Evolutionary conservation across 2,113 vertebrate species (phyloP), one percentile per base, ranked within the genome.

Genomic region (Hymenochirus boettgeri): DNA sequence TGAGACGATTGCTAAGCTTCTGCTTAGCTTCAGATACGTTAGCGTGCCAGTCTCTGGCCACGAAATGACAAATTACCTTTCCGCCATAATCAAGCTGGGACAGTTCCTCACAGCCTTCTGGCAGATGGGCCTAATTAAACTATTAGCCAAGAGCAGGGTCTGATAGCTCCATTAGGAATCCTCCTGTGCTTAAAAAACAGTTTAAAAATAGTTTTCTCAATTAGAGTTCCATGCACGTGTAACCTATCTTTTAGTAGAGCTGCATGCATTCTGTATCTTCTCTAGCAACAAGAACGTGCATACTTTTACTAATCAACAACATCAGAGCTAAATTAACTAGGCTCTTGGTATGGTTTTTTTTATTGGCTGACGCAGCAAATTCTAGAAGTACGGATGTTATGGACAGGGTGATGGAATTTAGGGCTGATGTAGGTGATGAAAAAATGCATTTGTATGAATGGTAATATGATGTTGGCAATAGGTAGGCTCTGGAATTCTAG

Each of bases 41-140:
- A 42, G 24, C 39, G 57, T 76, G 77, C 78, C 88, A 85, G 89
- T 89, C 89, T 83, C 83, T 60, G 77, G 86, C 87, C 72, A 72
- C 76, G 1, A 79, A 84, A 94, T 94, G 94, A 99, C 90, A 95
- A 95, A 97, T 95, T 89, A 88, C 89, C 87, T 86, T 80, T 83
- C 82, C 80, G 81, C 83, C 77, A 85, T 78, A 82, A 83, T 86
- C 82, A 83, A 88, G 82, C 78, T 73, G 76, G 79, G 82, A 78
- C 77, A 85, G 85, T 85, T 85, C 84, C 85, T 82, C 81, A 76
- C 88, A 86, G 89, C 85, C 82, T 90, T n/a, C 88, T 87, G 93
- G 92, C 94, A 97, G 94, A 96, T 93, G 92, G 91, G 92, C 87
- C 91, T 92, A 93, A 97, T 97, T 95, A 95, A 93, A 93, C 89